Conservation (phyloP, 2,797 vertebrate species). For the Hapalemur alaotrensis region DNA sequence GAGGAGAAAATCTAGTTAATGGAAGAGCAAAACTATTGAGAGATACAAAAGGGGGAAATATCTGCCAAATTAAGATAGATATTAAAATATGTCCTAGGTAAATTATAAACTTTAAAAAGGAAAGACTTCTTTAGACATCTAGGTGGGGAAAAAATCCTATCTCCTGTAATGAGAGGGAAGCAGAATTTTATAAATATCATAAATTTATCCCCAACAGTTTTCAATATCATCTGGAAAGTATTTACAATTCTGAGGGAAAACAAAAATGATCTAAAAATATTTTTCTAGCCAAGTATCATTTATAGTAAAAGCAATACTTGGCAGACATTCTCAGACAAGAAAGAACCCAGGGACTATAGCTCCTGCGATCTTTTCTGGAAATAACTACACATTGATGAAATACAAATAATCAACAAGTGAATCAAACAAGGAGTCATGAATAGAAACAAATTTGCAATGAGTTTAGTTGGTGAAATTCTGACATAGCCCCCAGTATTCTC, state of each 20-base stretch:
- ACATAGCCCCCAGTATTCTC: neutral
- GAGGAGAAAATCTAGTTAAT: neutral
- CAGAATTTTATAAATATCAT: neutral
- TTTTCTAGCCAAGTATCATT: neutral
- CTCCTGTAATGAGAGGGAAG: neutral
- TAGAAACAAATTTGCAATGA: neutral
- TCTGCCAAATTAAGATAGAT: neutral
- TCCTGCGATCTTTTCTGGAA: neutral
- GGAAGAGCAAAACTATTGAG: neutral
- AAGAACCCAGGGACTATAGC: neutral
- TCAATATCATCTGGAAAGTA: conserved; percentile 6
- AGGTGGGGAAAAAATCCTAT: neutral
- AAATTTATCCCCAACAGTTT: neutral
- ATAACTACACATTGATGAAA: neutral
- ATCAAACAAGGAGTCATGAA: neutral
- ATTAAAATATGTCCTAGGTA: neutral
- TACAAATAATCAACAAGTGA: neutral
- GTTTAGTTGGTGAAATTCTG: neutral
- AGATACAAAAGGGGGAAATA: neutral
- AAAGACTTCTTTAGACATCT: neutral
- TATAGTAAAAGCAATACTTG: neutral
- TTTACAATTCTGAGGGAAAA: conserved; percentile 20
- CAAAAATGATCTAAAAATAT: conserved; percentile 14
- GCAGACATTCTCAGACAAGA: neutral
- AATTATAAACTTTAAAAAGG: neutral